phyloP scores from a whole-genome alignment of 2,888 invertebrate genomes.

The Catocala nupta region DNA sequence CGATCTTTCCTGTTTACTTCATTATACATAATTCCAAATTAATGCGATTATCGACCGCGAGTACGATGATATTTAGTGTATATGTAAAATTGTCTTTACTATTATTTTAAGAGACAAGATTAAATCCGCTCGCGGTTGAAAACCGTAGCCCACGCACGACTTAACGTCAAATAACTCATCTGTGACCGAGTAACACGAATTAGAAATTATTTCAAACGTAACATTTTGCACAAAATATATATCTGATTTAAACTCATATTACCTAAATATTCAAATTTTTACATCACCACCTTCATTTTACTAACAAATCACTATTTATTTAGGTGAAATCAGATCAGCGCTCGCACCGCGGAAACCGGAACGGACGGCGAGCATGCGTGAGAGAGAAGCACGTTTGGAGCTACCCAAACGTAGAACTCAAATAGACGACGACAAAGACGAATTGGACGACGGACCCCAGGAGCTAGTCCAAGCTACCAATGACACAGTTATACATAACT shows the following conservation, averaged over 20 bases:
- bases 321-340: slow-evolving; percentile 94
- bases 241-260: slow-evolving; percentile 8
- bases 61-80: no score
- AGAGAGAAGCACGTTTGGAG: slow-evolving; percentile 90
- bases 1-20: no score
- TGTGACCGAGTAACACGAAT: slow-evolving; percentile 1
- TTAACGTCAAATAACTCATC: neutral
- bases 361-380: slow-evolving; percentile 94
- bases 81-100: no score
- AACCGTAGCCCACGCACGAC: neutral
- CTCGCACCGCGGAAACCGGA: slow-evolving; percentile 95
- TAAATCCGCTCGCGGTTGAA: neutral
- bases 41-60: neutral
- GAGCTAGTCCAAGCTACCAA: slow-evolving; percentile 82
- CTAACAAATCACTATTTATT: slow-evolving; percentile 51
- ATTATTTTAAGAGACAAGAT: no score
- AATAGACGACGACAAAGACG: slow-evolving; percentile 86
- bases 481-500: slow-evolving; percentile 80
- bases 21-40: no score
- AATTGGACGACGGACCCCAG: slow-evolving; percentile 76
- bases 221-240: slow-evolving; percentile 6
- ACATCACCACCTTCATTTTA: slow-evolving; percentile 30
- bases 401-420: slow-evolving; percentile 83
- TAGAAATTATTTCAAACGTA: slow-evolving; percentile 8
- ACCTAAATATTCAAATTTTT: slow-evolving; percentile 29